Base-by-base conservation (phyloP, 2,797 vertebrate species). In the Sebastes itinus region DNA sequence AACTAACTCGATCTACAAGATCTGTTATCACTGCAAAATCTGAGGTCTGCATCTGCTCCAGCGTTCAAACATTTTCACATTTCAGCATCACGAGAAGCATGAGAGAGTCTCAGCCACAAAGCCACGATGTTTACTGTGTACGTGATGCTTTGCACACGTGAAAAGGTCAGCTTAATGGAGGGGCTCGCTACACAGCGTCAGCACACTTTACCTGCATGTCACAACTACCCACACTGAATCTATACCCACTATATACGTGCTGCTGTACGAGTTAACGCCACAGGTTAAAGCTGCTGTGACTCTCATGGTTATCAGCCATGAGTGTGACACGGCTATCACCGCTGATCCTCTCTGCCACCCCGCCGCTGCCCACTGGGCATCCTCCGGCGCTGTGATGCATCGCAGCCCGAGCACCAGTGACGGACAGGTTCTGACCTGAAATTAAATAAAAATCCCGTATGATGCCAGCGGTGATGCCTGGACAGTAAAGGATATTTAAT, bases 391-490 rank as follows among this genome's bases (percentile, higher is more conserved):
- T 76, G 80, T 72, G 89, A 87, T 80, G 83, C 86, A 85, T 87
- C 22, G 38, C 68, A 82, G 81, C 75, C 72, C 46, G 32, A 74
- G 78, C 64, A 18, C 69, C 89, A 75, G 1, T 30, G 90, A 87
- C 72, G 5, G 64, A 75, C 87, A 82, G 82, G 79, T 86, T 85
- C 75, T 87, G 89, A 95, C 95, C 92, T 87, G 87, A 93, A 89
- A 94, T 95, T 82, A 93, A 91, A 95, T 86, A 83, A 90, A 92
- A 90, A 90, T 81, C 85, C 89, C 79, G 65, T 23, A 78, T 63
- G 93, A 78, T 63, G 93, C 91, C 90, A 88, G 89, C 30, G 86
- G 92, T 82, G 85, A 85, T 20, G 90, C 92, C 87, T 23, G 80
- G 84, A 83, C 78, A 70, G 82, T 82, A 84, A 86, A 78, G 87